Evolutionary conservation across 2,113 vertebrate species (phyloP).

Genomic region (Strigops habroptila): DNA sequence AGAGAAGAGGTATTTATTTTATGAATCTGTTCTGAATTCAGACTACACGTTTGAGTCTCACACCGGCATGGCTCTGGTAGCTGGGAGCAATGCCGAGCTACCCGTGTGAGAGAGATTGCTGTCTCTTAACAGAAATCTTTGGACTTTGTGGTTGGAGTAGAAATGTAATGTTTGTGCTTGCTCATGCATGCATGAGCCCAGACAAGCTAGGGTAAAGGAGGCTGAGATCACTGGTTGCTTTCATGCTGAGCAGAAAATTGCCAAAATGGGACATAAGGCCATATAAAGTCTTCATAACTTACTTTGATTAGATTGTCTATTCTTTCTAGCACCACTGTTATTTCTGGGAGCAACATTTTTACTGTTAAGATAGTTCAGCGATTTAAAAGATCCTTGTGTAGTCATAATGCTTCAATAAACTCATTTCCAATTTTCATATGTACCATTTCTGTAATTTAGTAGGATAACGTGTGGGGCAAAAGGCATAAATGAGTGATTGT

Average conservation of each 20-base stretch:
- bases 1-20: not conserved
- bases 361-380: accelerated
- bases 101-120: accelerated
- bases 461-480: not conserved
- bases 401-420: not conserved
- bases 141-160: not conserved
- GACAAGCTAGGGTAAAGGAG: not conserved
- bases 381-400: not conserved
- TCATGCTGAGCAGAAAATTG: not conserved
- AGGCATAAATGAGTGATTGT: not conserved
- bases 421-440: not conserved
- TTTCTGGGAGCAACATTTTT: not conserved
- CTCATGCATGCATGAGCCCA: not conserved
- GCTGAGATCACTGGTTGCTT: not conserved
- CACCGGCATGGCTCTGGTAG: not conserved
- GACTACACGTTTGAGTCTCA: not conserved
- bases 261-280: not conserved
- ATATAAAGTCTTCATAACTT: not conserved
- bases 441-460: not conserved
- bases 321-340: not conserved
- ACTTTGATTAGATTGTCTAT: not conserved
- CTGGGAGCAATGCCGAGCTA: not conserved
- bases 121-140: not conserved
- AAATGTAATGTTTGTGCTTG: not conserved
- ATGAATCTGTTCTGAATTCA: not conserved